phyloP scores from a whole-genome alignment of 2,113 vertebrate genomes.

The Neodontobutis hainanensis region DNA sequence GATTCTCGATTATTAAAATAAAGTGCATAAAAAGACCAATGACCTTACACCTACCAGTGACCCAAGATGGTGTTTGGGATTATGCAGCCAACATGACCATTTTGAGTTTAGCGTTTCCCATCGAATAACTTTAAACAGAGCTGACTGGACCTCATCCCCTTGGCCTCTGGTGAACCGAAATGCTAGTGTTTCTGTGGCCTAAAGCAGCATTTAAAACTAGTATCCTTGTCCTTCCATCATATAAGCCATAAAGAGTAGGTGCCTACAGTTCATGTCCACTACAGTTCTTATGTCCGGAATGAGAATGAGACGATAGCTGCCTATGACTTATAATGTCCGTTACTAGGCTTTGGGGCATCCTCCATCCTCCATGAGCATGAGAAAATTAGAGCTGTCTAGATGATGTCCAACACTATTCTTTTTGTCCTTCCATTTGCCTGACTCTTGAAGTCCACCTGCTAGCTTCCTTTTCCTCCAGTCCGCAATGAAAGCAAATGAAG shows the following conservation, averaged over 20 bases:
- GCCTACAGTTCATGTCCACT: slow-evolving; percentile 44
- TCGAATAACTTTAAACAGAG: slow-evolving; percentile 49
- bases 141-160: slow-evolving; percentile 66
- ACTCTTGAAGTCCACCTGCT: slow-evolving; percentile 4
- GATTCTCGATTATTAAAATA: not conserved
- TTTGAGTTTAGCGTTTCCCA: slow-evolving; percentile 52
- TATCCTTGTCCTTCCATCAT: slow-evolving; percentile 57
- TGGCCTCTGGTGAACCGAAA: slow-evolving; percentile 55
- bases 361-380: slow-evolving; percentile 46
- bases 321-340: slow-evolving; percentile 30
- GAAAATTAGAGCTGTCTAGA: slow-evolving; percentile 5
- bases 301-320: slow-evolving; percentile 25
- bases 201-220: slow-evolving; percentile 29
- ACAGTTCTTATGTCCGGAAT: slow-evolving; percentile 41
- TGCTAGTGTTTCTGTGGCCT: slow-evolving; percentile 11
- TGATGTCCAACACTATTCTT: slow-evolving; percentile 12
- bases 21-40: not conserved
- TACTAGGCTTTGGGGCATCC: slow-evolving; percentile 45
- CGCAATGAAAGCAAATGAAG: slow-evolving; percentile 20
- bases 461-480: slow-evolving; percentile 28
- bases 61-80: slow-evolving; percentile 57
- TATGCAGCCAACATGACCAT: slow-evolving; percentile 61
- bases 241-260: slow-evolving; percentile 21
- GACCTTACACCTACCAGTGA: slow-evolving; percentile 65
- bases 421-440: slow-evolving; percentile 39